A percentile compares a stretch with the other conserved stretches of the same genome.
Evolutionary conservation across 2,113 vertebrate genomes (phyloP).

Genomic region (Bufo bufo): DNA sequence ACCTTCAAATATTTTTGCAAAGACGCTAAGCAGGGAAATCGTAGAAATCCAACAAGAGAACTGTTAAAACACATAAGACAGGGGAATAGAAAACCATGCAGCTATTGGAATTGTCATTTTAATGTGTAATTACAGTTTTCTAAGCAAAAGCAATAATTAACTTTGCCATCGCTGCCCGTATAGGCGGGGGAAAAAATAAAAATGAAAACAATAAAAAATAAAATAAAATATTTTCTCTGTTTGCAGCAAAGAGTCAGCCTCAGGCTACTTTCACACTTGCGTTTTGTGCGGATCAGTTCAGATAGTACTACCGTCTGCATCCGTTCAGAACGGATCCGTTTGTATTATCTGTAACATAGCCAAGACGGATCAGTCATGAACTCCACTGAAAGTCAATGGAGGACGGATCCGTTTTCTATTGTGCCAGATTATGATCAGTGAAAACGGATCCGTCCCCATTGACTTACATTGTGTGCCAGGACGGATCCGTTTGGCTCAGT

Average conservation of each 20-base stretch:
- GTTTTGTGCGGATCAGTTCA: too few species aligned
- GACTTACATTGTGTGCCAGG: too few species aligned
- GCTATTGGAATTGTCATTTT: slow-evolving; percentile 30
- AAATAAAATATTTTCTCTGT: slow-evolving; percentile 19
- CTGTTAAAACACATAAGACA: background rate
- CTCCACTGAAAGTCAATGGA: too few species aligned
- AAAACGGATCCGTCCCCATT: too few species aligned
- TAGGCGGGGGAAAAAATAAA: background rate
- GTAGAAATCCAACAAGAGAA: slow-evolving; percentile 9
- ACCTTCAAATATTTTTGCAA: background rate
- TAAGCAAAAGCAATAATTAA: slow-evolving; percentile 43
- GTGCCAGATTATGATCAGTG: too few species aligned
- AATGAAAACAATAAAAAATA: background rate
- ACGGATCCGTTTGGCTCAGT: too few species aligned
- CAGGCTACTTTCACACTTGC: too few species aligned
- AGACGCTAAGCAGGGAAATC: background rate
- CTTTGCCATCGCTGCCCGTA: background rate
- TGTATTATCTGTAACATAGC: too few species aligned
- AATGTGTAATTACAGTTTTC: slow-evolving; percentile 28
- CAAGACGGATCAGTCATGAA: too few species aligned
- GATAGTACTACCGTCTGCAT: too few species aligned
- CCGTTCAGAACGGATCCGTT: too few species aligned
- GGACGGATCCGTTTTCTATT: too few species aligned
- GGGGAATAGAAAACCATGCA: background rate
- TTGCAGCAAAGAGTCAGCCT: slow-evolving; percentile 23